phyloP scores from a whole-genome alignment of 2,113 vertebrate genomes.

The Embiotoca jacksoni region DNA sequence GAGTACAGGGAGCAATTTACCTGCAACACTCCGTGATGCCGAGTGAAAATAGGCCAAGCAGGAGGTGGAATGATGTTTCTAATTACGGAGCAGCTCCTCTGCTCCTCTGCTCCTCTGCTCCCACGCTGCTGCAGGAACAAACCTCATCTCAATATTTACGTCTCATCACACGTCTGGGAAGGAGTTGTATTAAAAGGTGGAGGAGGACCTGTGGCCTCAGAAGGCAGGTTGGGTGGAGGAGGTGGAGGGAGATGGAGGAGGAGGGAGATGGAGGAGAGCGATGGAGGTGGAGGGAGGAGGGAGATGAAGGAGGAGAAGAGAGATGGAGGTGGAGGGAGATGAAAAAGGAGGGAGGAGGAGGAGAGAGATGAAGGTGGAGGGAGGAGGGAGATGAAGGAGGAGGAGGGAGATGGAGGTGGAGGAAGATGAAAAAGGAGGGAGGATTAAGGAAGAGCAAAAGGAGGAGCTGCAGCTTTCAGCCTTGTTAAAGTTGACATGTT shows the following conservation, averaged over 20 bases:
- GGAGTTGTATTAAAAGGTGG: background rate
- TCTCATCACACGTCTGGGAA: constrained; percentile 63
- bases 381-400: too few relatives aligned
- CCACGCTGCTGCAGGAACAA: constrained; percentile 63
- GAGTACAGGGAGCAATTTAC: constrained; percentile 81
- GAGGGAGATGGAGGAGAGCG: too few relatives aligned
- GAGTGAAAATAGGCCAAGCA: constrained; percentile 76
- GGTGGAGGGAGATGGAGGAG: too few relatives aligned
- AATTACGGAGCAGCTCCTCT: constrained; percentile 77
- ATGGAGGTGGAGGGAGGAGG: too few relatives aligned
- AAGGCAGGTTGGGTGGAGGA: too few relatives aligned
- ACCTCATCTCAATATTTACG: constrained; percentile 82
- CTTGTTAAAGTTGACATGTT: constrained; percentile 39
- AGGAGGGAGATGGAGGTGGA: too few relatives aligned
- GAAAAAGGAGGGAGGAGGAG: too few relatives aligned
- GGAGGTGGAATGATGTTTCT: constrained; percentile 80
- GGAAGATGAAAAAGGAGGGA: too few relatives aligned
- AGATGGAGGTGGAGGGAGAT: too few relatives aligned
- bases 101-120: constrained; percentile 13
- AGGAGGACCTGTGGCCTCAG: background rate
- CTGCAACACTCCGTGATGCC: constrained; percentile 66
- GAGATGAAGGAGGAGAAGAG: too few relatives aligned
- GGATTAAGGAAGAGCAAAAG: too few relatives aligned
- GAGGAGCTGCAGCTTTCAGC: background rate
- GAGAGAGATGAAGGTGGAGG: too few relatives aligned